A percentile compares a stretch with the other conserved stretches of the same genome.
Conservation (phyloP, 2,888 invertebrate species). For the Atherix ibis region DNA sequence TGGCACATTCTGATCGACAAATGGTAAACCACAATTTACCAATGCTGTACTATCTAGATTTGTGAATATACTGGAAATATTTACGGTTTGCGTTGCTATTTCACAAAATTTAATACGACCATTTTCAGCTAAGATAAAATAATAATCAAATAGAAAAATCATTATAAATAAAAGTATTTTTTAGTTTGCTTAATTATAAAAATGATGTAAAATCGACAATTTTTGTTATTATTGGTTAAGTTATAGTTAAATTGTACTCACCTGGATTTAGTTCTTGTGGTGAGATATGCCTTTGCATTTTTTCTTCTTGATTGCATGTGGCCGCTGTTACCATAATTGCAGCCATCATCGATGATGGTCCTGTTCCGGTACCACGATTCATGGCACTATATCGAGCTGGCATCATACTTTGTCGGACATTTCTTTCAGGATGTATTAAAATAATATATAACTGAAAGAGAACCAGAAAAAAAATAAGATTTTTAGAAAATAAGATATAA, state of each 20-base stretch:
- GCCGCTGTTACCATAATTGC: conserved; percentile 49
- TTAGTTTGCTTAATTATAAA: too few relatives aligned
- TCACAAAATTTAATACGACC: conserved; percentile 27
- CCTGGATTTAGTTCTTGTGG: conserved; percentile 33
- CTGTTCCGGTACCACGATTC: conserved; percentile 44
- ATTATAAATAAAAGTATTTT: too few relatives aligned
- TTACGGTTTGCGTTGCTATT: conserved; percentile 32
- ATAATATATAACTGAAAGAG: conserved; percentile 65
- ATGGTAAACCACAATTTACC: conserved; percentile 24
- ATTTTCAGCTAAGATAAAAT: conserved; percentile 17
- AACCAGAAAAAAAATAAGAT: conserved; percentile 1
- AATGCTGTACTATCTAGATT: conserved; percentile 19
- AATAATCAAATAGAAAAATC: too few relatives aligned
- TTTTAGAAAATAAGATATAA: too few relatives aligned
- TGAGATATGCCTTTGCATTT: conserved; percentile 44
- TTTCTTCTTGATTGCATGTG: conserved; percentile 50
- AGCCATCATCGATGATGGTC: conserved; percentile 51
- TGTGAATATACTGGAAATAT: conserved; percentile 28
- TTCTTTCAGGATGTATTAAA: conserved; percentile 73
- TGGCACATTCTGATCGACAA: conserved; percentile 32
- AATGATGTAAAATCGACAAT: too few relatives aligned
- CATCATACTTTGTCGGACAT: conserved; percentile 78
- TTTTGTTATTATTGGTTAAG: too few relatives aligned
- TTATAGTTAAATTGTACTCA: too few relatives aligned
- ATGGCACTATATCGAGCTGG: conserved; percentile 47